Conservation (phyloP, 2,888 invertebrate genomes). For the Eumerus sabulonum region DNA sequence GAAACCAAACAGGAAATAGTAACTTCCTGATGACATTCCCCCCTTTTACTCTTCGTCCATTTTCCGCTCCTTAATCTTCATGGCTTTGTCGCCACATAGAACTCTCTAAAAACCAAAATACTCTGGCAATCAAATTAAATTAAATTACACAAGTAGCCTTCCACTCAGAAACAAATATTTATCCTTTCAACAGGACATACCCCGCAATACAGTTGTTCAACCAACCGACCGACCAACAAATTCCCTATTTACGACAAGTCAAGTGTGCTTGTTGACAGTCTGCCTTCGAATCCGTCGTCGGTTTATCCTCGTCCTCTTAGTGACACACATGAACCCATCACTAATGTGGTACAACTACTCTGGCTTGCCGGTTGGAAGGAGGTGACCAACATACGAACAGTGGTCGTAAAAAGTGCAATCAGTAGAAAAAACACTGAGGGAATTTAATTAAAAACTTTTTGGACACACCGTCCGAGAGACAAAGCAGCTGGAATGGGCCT, state of each 20-base stretch:
- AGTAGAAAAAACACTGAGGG: conserved; percentile 62
- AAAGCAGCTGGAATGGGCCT: neutral
- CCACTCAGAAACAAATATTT: conserved; percentile 56
- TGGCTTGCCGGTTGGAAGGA: neutral
- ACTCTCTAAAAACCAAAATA: conserved; percentile 34
- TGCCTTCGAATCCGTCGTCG: conserved; percentile 33
- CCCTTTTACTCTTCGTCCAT: no score
- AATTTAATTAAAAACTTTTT: conserved; percentile 67
- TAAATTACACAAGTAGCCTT: conserved; percentile 50
- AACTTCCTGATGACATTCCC: no score
- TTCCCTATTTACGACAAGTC: conserved; percentile 42
- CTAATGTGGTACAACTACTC: conserved; percentile 44
- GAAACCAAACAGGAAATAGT: no score
- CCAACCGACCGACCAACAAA: conserved; percentile 16
- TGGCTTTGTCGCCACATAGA: no score
- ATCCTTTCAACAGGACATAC: conserved; percentile 32
- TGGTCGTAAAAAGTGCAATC: conserved; percentile 49
- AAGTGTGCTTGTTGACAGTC: conserved; percentile 50
- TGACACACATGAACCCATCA: conserved; percentile 61
- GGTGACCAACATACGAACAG: neutral
- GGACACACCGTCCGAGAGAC: conserved; percentile 9
- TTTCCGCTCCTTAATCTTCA: no score
- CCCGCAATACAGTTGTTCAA: conserved; percentile 37
- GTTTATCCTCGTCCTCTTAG: conserved; percentile 41
- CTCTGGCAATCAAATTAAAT: conserved; percentile 61